Percentiles rank a stretch among this genome's conserved stretches.
phyloP scores from a whole-genome alignment of 2,113 vertebrate species.

The Herpetotheres cachinnans region DNA sequence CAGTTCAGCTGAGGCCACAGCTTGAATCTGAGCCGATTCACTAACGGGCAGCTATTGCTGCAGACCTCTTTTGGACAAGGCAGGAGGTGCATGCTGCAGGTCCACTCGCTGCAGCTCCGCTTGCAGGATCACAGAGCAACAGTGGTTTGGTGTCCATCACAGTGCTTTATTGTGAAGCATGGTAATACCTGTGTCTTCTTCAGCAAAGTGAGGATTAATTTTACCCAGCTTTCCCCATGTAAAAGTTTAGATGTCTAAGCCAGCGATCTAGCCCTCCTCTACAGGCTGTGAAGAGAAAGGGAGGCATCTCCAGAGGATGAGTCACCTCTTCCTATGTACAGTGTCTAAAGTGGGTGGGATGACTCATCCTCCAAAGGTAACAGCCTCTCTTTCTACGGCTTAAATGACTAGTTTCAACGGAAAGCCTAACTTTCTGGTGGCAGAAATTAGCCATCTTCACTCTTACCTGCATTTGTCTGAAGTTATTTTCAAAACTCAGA shows the following conservation, averaged over 20 bases:
- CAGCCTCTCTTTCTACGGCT: neutral
- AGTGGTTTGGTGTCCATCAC: neutral
- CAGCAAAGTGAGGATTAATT: neutral
- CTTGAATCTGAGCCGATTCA: neutral
- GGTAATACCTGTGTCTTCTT: neutral
- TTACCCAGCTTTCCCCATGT: neutral
- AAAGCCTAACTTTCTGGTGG: neutral
- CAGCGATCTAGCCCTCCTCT: neutral
- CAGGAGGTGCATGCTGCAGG: neutral
- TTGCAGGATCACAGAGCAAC: neutral
- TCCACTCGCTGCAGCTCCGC: neutral
- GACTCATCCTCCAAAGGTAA: constrained; percentile 49
- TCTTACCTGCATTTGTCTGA: neutral
- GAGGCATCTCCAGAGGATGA: constrained; percentile 33
- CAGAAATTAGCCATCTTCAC: neutral
- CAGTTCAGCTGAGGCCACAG: neutral
- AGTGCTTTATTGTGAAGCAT: neutral
- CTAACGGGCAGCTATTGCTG: neutral
- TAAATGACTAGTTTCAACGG: constrained; percentile 12
- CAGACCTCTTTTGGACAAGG: neutral
- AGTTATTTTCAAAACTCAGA: neutral
- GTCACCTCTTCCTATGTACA: constrained; percentile 10
- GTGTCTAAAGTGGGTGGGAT: constrained; percentile 54
- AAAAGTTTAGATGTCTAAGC: neutral
- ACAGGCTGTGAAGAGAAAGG: neutral